Base-by-base conservation (phyloP, 1,140 invertebrate genomes). In the Heterodera carotae region DNA sequence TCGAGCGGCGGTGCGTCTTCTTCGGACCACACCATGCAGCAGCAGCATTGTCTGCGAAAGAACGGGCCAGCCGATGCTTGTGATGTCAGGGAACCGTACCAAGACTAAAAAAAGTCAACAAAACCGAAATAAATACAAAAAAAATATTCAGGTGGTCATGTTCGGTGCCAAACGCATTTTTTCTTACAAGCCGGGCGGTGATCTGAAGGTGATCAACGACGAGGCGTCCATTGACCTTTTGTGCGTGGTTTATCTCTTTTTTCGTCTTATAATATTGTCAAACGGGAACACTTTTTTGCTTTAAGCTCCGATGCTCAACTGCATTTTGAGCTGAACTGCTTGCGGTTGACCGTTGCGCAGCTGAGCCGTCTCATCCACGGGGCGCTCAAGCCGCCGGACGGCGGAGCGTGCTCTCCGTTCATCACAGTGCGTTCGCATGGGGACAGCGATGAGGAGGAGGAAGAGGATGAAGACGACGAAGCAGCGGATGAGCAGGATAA, bases 391-490 rank as follows among this genome's bases (percentile, higher is more conserved):
- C 27, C 33, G n/a, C 59, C 31, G 36, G 31, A 56, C 12, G 71
- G 69, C 12, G 56, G 69, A 1, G n/a, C n/a, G n/a, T 71, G 34
- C 39, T 25, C 64, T 1, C 71, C 71, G 39, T 74, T 74, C 36
- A 60, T 74, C 25, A 66, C 25, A 12, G 33, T 66, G 10, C 62
- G 22, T 66, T 66, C 22, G 62, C 62, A 75, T n/a, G 70, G 73
- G 39, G 75, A 76, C 56, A 67, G 73, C 69, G 75, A 75, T n/a
- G 59, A 75, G 15, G 72, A 75, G 5, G 72, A 76, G n/a, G 75
- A 76, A 48, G 75, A 76, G n/a, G 75, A 79, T 1, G 62, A 34
- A 6, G 33, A 66, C 27, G n/a, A 66, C 2, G 62, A 66, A 22
- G 22, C n/a, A 31, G 33, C 10, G 10, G 22, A 66, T 31, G 27